Percentiles rank a stretch among this genome's conserved stretches.
These are phyloP conservation scores for Delphinus delphis DNA, from an alignment of 2,113 vertebrate species.

Conservation along the genomic window DNA sequence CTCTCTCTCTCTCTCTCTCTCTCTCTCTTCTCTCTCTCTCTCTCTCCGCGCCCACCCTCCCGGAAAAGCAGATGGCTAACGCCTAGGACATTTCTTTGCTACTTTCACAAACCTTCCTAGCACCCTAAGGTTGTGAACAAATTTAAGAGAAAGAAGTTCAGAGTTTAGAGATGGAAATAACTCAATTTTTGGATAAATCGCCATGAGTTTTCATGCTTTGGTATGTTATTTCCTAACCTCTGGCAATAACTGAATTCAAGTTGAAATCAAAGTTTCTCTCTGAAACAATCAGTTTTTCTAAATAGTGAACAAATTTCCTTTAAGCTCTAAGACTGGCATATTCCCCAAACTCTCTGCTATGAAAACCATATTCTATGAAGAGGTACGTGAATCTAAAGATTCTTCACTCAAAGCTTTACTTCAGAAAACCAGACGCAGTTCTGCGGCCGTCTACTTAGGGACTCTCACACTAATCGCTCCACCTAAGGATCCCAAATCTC, in stretches of 20 bases:
- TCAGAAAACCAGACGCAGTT: slow-evolving; percentile 7
- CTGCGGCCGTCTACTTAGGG: slow-evolving; percentile 49
- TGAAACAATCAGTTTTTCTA: slow-evolving; percentile 57
- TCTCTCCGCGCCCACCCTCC: no score
- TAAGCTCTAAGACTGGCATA: slow-evolving; percentile 34
- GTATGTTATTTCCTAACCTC: slow-evolving; percentile 72
- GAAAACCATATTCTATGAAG: slow-evolving; percentile 37
- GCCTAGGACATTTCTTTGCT: neutral
- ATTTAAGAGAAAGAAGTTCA: slow-evolving; percentile 53
- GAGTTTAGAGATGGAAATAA: slow-evolving; percentile 53
- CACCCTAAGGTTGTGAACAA: slow-evolving; percentile 34
- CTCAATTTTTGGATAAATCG: slow-evolving; percentile 43
- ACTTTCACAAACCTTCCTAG: slow-evolving; percentile 40
- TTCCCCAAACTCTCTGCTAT: slow-evolving; percentile 37
- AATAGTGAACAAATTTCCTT: slow-evolving; percentile 49
- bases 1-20: no score
- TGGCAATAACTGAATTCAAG: slow-evolving; percentile 66
- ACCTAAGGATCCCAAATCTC: neutral
- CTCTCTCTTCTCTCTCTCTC: no score
- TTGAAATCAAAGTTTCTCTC: slow-evolving; percentile 70
- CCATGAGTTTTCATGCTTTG: slow-evolving; percentile 60
- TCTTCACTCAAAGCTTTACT: slow-evolving; percentile 43
- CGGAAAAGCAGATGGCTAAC: neutral
- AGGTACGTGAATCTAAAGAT: slow-evolving; percentile 23
- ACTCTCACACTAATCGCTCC: neutral